Conservation (phyloP, 2,797 vertebrate species). For the Pseudomugil gertrudae region DNA sequence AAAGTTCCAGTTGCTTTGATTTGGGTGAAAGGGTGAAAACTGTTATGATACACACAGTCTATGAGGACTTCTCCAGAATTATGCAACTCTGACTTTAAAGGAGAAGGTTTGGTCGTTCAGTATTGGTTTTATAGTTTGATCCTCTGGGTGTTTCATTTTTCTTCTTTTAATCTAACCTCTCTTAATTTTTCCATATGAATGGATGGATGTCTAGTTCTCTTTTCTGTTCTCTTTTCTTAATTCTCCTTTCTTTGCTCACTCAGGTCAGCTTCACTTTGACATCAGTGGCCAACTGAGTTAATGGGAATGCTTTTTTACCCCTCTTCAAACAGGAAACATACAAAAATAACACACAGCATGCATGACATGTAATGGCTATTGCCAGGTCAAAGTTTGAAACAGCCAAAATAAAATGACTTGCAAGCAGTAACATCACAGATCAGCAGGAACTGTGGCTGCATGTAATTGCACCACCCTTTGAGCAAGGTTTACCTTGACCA, state of each 20-base stretch:
- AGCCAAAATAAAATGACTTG: conserved; percentile 15
- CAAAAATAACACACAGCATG: conserved; percentile 49
- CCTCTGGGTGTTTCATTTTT: background rate
- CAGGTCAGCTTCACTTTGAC: conserved; percentile 28
- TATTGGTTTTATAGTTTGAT: conserved; percentile 18
- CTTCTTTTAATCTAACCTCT: background rate
- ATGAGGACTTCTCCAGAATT: background rate
- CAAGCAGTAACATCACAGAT: conserved; percentile 27
- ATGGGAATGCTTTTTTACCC: conserved; percentile 43
- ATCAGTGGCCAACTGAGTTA: conserved; percentile 6
- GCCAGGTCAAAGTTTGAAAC: conserved; percentile 49
- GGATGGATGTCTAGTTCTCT: background rate
- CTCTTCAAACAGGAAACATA: conserved; percentile 40
- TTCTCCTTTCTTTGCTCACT: conserved; percentile 19
- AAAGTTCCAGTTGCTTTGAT: background rate
- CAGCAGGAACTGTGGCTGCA: conserved; percentile 22
- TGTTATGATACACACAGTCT: background rate
- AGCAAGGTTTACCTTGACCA: conserved; percentile 31
- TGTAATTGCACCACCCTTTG: conserved; percentile 17
- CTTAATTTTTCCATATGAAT: background rate
- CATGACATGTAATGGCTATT: conserved; percentile 23
- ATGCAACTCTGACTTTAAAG: background rate
- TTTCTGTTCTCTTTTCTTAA: conserved; percentile 4
- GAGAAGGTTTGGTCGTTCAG: conserved; percentile 28
- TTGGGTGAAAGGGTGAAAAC: conserved; percentile 12